Evolutionary conservation across 2,888 invertebrate species (phyloP).

Genomic region (Leucozona laternaria): DNA sequence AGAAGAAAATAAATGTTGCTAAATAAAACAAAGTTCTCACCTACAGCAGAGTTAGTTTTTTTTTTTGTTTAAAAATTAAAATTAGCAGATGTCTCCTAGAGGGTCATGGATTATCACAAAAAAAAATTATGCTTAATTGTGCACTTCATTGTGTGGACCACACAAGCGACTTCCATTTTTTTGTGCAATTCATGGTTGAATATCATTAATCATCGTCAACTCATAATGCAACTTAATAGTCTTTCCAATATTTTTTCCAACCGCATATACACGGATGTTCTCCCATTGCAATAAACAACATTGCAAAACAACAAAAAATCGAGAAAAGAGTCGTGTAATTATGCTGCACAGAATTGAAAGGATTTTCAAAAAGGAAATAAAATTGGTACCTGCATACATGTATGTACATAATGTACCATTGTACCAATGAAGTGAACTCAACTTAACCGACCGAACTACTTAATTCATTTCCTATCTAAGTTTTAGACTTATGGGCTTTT

Average conservation of each 20-base stretch:
- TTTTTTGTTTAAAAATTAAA: constrained; percentile 17
- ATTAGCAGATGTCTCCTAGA: constrained; percentile 45
- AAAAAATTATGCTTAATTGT: constrained; percentile 48
- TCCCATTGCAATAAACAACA: neutral
- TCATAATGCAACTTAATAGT: constrained; percentile 66
- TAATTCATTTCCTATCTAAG: too few species aligned
- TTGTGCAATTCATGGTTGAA: constrained; percentile 48
- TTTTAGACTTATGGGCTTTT: too few species aligned
- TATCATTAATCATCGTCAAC: constrained; percentile 70
- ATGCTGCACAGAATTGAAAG: constrained; percentile 45
- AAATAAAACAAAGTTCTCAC: constrained; percentile 36
- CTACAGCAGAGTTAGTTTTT: constrained; percentile 39
- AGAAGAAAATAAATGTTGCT: neutral
- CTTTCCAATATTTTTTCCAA: constrained; percentile 36
- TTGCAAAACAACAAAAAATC: neutral
- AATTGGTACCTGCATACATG: too few species aligned
- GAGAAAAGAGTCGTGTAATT: constrained; percentile 21
- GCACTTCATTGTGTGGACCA: constrained; percentile 50
- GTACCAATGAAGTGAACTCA: too few species aligned
- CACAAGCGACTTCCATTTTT: constrained; percentile 36
- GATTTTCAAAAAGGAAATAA: constrained; percentile 44
- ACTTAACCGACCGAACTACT: too few species aligned
- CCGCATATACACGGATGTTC: neutral
- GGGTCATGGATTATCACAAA: constrained; percentile 38
- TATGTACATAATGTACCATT: too few species aligned